Evolutionary conservation across 2,888 invertebrate species (phyloP).

Genomic region (Tenthredo mesomela): DNA sequence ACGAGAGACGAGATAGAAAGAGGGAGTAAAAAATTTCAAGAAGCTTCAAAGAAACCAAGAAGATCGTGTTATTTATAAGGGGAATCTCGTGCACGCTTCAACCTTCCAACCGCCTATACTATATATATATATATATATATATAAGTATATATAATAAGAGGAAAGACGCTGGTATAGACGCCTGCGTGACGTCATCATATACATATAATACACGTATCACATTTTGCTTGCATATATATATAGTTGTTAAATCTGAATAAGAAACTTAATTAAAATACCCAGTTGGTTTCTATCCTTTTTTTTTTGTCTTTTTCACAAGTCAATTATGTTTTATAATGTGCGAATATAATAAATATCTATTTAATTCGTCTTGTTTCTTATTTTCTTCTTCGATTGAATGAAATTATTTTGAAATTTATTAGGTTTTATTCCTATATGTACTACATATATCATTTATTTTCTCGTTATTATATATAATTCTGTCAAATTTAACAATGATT

Average conservation of each 20-base stretch:
- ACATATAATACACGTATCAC: background rate
- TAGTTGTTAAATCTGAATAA: background rate
- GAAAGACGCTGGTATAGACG: slow-evolving; percentile 3
- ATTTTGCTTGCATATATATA: background rate
- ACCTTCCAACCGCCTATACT: background rate
- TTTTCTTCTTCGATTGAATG: no score
- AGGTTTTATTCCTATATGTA: no score
- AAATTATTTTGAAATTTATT: no score
- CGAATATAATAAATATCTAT: no score
- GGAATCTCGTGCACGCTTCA: slow-evolving; percentile 26
- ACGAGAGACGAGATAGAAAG: background rate
- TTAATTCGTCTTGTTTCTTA: no score
- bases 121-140: background rate
- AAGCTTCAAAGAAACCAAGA: slow-evolving; percentile 70
- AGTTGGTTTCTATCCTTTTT: background rate
- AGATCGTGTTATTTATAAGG: slow-evolving; percentile 77
- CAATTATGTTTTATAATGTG: no score
- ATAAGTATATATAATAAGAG: background rate
- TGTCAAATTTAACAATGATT: no score
- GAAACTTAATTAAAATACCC: background rate
- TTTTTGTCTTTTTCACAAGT: background rate
- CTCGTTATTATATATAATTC: no score
- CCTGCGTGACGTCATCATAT: background rate
- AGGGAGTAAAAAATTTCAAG: slow-evolving; percentile 65
- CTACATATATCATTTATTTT: no score